Base-by-base conservation (phyloP, 2,797 vertebrate genomes). In the Acanthiza pusilla region DNA sequence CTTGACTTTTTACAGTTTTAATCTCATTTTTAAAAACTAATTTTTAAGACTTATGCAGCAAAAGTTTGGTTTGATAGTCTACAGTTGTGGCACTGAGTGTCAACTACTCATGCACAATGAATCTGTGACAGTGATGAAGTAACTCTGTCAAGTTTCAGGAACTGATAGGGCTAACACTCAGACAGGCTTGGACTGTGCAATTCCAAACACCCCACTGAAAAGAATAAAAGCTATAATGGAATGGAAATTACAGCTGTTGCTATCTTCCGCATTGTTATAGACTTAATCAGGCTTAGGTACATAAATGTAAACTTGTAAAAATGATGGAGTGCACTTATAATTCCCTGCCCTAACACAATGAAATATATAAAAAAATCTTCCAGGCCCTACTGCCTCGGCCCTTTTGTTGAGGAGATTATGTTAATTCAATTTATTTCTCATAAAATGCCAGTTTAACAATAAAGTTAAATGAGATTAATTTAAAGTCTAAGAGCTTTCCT, bases 281-380 rank as follows among this genome's bases (percentile, higher is more conserved):
- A 51, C 86, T 92, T 93, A 85, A 96, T 95, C 91, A 92, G 45
- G 18, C 70, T 61, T 80, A 65, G 50, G 86, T 88, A 97, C 68
- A 88, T 26, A 94, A 95, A 89, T 10, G 75, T 42, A 82, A 80
- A 91, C 80, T 51, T 42, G 77, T 42, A 86, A 67, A 93, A 87
- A 47, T 47, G 67, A 91, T 54, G 34, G 50, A 94, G 75, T 65
- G 75, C 61, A 65, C 47, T 77, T 83, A 43, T 23, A 95, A 93
- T 61, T 70, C 78, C 51, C 47, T 83, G 54, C 58, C 40, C 53
- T 72, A 84, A 50, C 8, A 32, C 45, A 71, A 61, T 30, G 36
- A 80, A 80, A 85, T 18, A 8, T 3, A 83, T 42, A 2, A 4
- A 53, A 85, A 73, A 32, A 19, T 36, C 34, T 74, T 71, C 17